A percentile compares a stretch with the other conserved stretches of the same genome.
These are phyloP conservation scores for Paramormyrops kingsleyae DNA, from an alignment of 2,113 vertebrate genomes.

Conservation along the genomic window DNA sequence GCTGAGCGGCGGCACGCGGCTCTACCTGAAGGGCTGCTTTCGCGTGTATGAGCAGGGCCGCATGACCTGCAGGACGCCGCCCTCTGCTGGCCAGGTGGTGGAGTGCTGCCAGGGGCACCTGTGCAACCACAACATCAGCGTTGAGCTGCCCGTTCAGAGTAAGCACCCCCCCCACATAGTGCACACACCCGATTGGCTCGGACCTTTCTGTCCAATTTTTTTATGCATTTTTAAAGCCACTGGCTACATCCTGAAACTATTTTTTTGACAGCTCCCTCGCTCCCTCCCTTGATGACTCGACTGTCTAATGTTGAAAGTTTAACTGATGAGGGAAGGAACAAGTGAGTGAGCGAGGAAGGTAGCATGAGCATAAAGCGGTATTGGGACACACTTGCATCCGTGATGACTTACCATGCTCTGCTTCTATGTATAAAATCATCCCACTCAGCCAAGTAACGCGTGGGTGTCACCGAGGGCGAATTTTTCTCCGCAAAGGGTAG, in stretches of 20 bases:
- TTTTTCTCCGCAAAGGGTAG: neutral
- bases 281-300: neutral
- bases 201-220: neutral
- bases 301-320: neutral
- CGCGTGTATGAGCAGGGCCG: slow-evolving; percentile 81
- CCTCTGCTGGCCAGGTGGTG: slow-evolving; percentile 74
- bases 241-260: neutral
- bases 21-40: slow-evolving; percentile 92
- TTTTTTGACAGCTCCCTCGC: neutral
- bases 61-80: slow-evolving; percentile 82
- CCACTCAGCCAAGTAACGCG: neutral
- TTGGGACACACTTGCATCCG: neutral
- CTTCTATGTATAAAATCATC: neutral
- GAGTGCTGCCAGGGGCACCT: slow-evolving; percentile 92
- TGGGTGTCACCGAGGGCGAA: neutral
- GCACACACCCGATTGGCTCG: neutral
- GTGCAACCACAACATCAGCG: slow-evolving; percentile 91
- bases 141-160: slow-evolving; percentile 81
- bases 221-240: neutral
- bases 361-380: neutral
- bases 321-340: neutral
- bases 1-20: slow-evolving; percentile 69
- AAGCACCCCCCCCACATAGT: slow-evolving; percentile 3
- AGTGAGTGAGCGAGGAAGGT: neutral
- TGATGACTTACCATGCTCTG: neutral